Evolutionary conservation across 2,113 vertebrate genomes (phyloP), one percentile per base, ranked within the genome.

Genomic region (Sorex araneus): DNA sequence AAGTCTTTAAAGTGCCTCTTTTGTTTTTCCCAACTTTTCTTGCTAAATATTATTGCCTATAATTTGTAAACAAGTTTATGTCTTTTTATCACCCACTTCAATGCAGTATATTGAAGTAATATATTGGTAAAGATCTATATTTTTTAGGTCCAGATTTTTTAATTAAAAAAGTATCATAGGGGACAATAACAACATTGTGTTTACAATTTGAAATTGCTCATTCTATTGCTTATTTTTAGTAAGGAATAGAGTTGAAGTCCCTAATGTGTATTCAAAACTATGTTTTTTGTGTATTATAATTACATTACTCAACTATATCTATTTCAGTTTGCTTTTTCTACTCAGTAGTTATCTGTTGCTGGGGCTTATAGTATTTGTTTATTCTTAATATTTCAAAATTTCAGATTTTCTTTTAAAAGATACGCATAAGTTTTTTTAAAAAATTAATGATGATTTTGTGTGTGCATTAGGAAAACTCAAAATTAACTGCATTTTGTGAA

Each of bases 401-500:
- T 81, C 30, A 70, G 34, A 7, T 40, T 69, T 57, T 2, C 9
- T 91, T 90, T 77, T 64, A 36, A 54, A 18, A 94, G 87, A 73
- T 60, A 21, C 57, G 3, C 18, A 23, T 60, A 60, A n/a, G n/a
- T 54, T 60, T 60, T 60, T 21, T 23, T 21, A 60, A 57, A 57
- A 57, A 57, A 60, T 60, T 6, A 60, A 54, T 54, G 54, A 54
- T 93, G 66, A 60, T 93, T 92, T 70, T 1, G 3, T 73, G 1
- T 89, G 25, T 79, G 63, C 63, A 71, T 36, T 94, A 90, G 90
- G 95, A 94, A 83, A 95, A 89, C 82, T 95, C 43, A 90, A 90
- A 84, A 92, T 94, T 92, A 92, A 91, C 69, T 84, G 75, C 67
- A 28, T 97, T 97, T 94, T 97, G 94, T 96, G 97, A 96, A 96